A percentile compares a stretch with the other conserved stretches of the same genome.
These are phyloP conservation scores for Bombyx huttoni DNA, from an alignment of 2,888 invertebrate genomes.

Conservation along the genomic window DNA sequence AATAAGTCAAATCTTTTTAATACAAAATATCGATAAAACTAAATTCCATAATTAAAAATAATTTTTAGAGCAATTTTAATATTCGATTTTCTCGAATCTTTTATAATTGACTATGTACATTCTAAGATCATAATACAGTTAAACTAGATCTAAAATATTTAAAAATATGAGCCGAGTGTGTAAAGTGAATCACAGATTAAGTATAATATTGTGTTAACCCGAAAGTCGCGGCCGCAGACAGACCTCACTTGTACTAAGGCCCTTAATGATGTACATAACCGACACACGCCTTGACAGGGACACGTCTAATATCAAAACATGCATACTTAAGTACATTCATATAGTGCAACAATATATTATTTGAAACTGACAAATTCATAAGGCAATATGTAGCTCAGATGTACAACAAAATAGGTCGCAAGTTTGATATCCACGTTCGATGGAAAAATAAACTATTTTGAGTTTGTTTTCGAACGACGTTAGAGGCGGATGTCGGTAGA, in stretches of 20 bases:
- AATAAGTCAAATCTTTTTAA: slow-evolving; percentile 4
- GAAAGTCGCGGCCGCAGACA: slow-evolving; percentile 48
- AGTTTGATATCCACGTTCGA: background rate
- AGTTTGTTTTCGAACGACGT: slow-evolving; percentile 9
- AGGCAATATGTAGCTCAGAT: background rate
- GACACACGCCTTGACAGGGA: slow-evolving; percentile 7
- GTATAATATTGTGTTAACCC: slow-evolving; percentile 46
- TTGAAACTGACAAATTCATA: slow-evolving; percentile 5
- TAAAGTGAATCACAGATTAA: slow-evolving; percentile 64
- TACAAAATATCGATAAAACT: slow-evolving; percentile 4
- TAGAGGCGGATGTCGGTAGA: slow-evolving; percentile 50
- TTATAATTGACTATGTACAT: slow-evolving; percentile 40
- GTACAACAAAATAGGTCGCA: background rate
- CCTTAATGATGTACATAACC: slow-evolving; percentile 5
- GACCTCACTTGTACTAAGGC: slow-evolving; percentile 30
- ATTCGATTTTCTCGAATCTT: slow-evolving; percentile 27
- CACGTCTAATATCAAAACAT: slow-evolving; percentile 19
- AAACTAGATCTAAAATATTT: slow-evolving; percentile 20
- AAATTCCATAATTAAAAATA: slow-evolving; percentile 5
- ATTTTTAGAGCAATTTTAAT: slow-evolving; percentile 5
- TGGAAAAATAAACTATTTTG: background rate
- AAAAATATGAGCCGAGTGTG: slow-evolving; percentile 49
- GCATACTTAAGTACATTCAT: slow-evolving; percentile 47
- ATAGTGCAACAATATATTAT: slow-evolving; percentile 15
- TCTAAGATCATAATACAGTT: slow-evolving; percentile 29